phyloP scores from a whole-genome alignment of 2,797 vertebrate species.

The Poeciliopsis gracilis region DNA sequence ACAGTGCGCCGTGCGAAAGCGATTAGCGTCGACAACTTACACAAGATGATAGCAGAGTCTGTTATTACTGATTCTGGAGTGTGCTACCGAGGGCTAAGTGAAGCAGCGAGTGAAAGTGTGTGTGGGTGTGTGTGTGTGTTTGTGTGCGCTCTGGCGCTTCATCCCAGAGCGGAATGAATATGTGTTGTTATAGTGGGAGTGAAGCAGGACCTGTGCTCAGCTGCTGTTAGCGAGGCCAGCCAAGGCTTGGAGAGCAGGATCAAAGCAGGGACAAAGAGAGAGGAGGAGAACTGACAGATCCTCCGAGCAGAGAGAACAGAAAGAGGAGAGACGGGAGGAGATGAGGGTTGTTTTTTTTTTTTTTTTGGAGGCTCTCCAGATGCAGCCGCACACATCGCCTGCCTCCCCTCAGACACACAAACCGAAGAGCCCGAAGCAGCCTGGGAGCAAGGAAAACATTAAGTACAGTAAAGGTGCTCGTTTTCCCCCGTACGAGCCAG shows the following conservation, averaged over 20 bases:
- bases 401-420: conserved; percentile 71
- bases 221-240: conserved; percentile 78
- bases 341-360: conserved; percentile 53
- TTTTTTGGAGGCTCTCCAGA: conserved; percentile 84
- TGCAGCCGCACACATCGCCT: conserved; percentile 78
- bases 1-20: conserved; percentile 47
- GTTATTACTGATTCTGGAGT: conserved; percentile 60
- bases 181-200: conserved; percentile 77
- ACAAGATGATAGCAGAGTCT: conserved; percentile 62
- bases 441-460: conserved; percentile 78
- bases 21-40: conserved; percentile 59
- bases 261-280: conserved; percentile 81
- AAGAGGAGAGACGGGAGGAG: conserved; percentile 72
- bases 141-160: conserved; percentile 37
- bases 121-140: conserved; percentile 31
- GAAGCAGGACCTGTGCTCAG: conserved; percentile 79
- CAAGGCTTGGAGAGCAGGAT: conserved; percentile 78
- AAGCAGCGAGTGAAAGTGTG: conserved; percentile 35
- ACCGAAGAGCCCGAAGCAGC: conserved; percentile 75
- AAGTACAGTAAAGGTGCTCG: conserved; percentile 73
- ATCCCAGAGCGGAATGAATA: conserved; percentile 60
- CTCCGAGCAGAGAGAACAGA: conserved; percentile 76
- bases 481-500: conserved; percentile 52
- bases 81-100: conserved; percentile 50
- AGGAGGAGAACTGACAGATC: conserved; percentile 79